Evolutionary conservation across 2,113 vertebrate genomes (phyloP), one percentile per base, ranked within the genome.

Genomic region (Ciconia boyciana): DNA sequence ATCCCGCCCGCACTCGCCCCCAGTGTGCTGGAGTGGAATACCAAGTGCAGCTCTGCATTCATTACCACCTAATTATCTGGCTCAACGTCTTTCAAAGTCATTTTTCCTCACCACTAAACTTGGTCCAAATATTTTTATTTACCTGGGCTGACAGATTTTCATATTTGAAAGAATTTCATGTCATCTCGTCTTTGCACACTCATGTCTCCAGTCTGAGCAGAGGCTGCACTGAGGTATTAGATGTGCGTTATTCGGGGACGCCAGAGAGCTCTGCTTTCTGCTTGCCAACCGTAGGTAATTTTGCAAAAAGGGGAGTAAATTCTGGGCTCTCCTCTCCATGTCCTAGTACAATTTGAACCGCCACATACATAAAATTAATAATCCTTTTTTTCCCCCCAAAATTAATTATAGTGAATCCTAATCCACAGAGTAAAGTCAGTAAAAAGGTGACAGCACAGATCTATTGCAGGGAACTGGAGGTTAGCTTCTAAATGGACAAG

Each of bases 41-140:
- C 95, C 93, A 95, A 97, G 75, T 34, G 70, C 87, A 85, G 86
- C 74, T 93, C 95, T 15, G 51, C 91, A 94, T 97, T 97, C 97
- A 91, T 97, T 98, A 97, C 80, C 96, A 91, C 97, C 90, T 97
- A 87, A 98, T 98, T 98, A 97, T 95, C 84, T 28, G 31, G 90
- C 85, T 96, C 92, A 97, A 70, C 5, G 4, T 94, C 78, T 96
- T 96, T 92, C 94, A 96, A 94, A 97, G 87, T 62, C 4, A 16
- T 95, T 93, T 97, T 94, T 95, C 93, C 92, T 93, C 92, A 90
- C 87, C 55, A 39, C 69, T 90, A 57, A 90, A 83, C 94, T 92
- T 28, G 4, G 94, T 87, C 97, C 89, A 91, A 96, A 92, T 94
- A 94, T 93, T 95, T 97, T 94, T 94, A 83, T 97, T 97, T 98